phyloP scores from a whole-genome alignment of 1,140 invertebrate genomes.

The Chironomus tepperi region DNA sequence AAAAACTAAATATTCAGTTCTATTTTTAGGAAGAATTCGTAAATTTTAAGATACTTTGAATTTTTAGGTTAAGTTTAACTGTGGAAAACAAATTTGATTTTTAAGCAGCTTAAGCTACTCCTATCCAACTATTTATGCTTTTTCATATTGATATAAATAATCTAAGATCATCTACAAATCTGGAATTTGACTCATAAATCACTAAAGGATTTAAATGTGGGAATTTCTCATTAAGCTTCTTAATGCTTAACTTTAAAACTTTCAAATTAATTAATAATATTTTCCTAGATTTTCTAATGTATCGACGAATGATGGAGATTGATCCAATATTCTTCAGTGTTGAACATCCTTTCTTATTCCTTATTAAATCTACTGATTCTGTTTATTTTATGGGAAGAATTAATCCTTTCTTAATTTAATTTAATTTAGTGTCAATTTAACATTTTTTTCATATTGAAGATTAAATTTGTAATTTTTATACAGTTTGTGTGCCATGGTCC shows the following conservation, averaged over 20 bases:
- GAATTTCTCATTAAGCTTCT: neutral
- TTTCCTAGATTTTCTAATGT: neutral
- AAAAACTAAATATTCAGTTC: neutral
- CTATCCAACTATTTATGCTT: neutral
- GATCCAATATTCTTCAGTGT: constrained; percentile 5
- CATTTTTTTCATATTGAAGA: no score
- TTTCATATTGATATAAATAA: neutral
- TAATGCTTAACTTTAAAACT: neutral
- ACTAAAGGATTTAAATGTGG: neutral
- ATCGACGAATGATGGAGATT: neutral
- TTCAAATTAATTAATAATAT: neutral
- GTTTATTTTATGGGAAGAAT: neutral
- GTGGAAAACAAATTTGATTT: neutral
- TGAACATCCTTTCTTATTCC: neutral
- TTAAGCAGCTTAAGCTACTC: neutral
- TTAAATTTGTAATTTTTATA: no score
- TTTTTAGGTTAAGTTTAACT: no score
- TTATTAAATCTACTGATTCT: neutral
- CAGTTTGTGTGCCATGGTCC: no score
- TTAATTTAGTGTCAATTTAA: no score
- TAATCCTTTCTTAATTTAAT: neutral
- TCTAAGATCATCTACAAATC: neutral
- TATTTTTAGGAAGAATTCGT: neutral
- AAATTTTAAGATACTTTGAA: constrained; percentile 1
- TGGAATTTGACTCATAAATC: no score